Percentiles rank a stretch among this genome's conserved stretches.
These are phyloP conservation scores for Melolontha melolontha DNA, from an alignment of 2,888 invertebrate species.

Conservation along the genomic window DNA sequence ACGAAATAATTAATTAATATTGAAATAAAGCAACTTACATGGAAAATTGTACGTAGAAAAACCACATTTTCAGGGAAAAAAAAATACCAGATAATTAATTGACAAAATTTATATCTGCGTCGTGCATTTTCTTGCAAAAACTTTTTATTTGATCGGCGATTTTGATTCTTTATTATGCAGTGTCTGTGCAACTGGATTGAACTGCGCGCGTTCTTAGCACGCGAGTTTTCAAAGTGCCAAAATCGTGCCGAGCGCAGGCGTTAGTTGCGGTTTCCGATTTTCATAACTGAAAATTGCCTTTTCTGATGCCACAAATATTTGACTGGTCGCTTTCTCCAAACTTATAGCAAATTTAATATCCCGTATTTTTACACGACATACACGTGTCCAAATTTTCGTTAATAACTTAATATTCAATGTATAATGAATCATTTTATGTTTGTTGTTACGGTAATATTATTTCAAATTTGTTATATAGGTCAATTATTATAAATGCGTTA, in stretches of 20 bases:
- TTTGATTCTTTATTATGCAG: constrained; percentile 24
- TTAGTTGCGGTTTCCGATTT: constrained; percentile 30
- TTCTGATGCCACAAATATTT: constrained; percentile 39
- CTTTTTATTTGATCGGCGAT: constrained; percentile 5
- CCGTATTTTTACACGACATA: constrained; percentile 6
- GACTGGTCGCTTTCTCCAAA: constrained; percentile 9
- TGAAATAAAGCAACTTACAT: constrained; percentile 31
- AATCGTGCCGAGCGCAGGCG: constrained; percentile 47
- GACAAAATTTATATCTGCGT: neutral
- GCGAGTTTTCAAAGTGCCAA: constrained; percentile 50
- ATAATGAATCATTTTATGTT: neutral
- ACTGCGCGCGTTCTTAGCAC: constrained; percentile 50
- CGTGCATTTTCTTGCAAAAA: constrained; percentile 2
- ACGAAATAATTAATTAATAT: neutral
- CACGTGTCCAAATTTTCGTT: constrained; percentile 2
- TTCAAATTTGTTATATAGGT: neutral
- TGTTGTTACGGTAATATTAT: neutral
- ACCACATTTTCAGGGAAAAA: constrained; percentile 16
- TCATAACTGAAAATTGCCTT: constrained; percentile 38
- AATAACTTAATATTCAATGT: neutral
- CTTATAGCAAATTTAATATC: constrained; percentile 12
- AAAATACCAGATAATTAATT: neutral
- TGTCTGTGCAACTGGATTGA: constrained; percentile 36
- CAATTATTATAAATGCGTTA: too few relatives aligned
- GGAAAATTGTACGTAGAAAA: constrained; percentile 17